Evolutionary conservation across 2,113 vertebrate species (phyloP).

Genomic region (Nannospalax galili): DNA sequence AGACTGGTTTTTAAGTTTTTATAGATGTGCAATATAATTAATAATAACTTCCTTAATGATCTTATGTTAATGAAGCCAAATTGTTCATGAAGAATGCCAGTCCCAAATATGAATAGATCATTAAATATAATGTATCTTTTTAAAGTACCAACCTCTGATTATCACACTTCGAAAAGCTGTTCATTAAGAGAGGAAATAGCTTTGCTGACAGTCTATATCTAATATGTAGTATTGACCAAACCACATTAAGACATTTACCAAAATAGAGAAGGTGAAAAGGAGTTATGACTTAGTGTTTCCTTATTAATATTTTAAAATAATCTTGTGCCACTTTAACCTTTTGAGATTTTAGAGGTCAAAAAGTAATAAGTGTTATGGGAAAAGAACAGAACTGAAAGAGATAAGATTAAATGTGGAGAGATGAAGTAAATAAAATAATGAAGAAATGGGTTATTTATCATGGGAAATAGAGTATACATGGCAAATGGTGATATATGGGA

Average conservation of each 20-base stretch:
- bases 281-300: not conserved
- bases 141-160: slow-evolving; percentile 26
- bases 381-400: not conserved
- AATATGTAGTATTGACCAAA: not conserved
- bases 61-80: not conserved
- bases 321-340: not conserved
- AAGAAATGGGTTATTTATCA: not conserved
- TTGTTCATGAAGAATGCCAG: slow-evolving; percentile 15
- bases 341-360: not conserved
- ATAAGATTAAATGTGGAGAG: not conserved
- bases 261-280: not conserved
- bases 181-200: not conserved
- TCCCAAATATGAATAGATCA: slow-evolving; percentile 1
- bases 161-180: not conserved
- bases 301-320: not conserved
- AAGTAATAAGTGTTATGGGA: not conserved
- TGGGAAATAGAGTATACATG: not conserved
- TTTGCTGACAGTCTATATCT: not conserved
- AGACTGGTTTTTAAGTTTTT: not conserved
- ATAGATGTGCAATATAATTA: slow-evolving; percentile 8
- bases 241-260: not conserved
- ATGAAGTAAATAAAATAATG: not conserved
- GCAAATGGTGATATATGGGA: no score
- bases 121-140: slow-evolving; percentile 2
- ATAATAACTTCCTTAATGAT: not conserved